These are phyloP conservation scores for Catocala fraxini DNA, from an alignment of 2,888 invertebrate species.

Conservation along the genomic window DNA sequence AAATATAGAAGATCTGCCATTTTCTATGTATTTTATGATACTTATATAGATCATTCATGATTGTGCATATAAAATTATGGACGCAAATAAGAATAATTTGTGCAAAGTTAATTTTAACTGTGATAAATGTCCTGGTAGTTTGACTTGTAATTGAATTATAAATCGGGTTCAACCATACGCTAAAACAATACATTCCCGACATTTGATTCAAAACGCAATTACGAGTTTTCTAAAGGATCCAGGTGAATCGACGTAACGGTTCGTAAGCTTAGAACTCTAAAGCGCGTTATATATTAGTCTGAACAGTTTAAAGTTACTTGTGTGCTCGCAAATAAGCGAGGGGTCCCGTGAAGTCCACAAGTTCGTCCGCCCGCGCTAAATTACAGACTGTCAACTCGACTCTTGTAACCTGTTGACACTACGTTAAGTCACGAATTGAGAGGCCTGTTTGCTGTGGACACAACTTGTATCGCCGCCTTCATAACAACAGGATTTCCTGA, in stretches of 20 bases:
- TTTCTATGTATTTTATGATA: too few relatives aligned
- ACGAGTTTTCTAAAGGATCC: slow-evolving; percentile 55
- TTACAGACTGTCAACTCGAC: slow-evolving; percentile 82
- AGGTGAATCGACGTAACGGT: slow-evolving; percentile 64
- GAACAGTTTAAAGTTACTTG: slow-evolving; percentile 79
- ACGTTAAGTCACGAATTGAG: slow-evolving; percentile 72
- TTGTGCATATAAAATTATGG: too few relatives aligned
- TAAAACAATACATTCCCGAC: slow-evolving; percentile 17
- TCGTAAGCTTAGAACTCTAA: slow-evolving; percentile 68
- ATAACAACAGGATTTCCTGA: slow-evolving; percentile 54
- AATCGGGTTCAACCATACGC: not conserved
- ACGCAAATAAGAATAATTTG: too few relatives aligned
- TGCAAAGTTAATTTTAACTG: too few relatives aligned
- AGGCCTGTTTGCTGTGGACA: slow-evolving; percentile 70
- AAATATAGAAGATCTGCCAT: too few relatives aligned
- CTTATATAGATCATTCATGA: too few relatives aligned
- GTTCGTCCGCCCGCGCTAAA: slow-evolving; percentile 76
- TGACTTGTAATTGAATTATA: too few relatives aligned
- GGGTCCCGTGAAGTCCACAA: slow-evolving; percentile 66
- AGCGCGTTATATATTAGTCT: slow-evolving; percentile 77
- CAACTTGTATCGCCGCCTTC: slow-evolving; percentile 59
- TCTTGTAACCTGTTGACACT: slow-evolving; percentile 85
- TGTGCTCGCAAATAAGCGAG: slow-evolving; percentile 78
- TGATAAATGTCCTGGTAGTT: too few relatives aligned
- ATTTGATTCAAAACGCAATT: slow-evolving; percentile 56